Percentiles rank a stretch among this genome's conserved stretches.
Evolutionary conservation across 2,888 invertebrate species (phyloP).

Genomic region (Leptinotarsa haldemani): DNA sequence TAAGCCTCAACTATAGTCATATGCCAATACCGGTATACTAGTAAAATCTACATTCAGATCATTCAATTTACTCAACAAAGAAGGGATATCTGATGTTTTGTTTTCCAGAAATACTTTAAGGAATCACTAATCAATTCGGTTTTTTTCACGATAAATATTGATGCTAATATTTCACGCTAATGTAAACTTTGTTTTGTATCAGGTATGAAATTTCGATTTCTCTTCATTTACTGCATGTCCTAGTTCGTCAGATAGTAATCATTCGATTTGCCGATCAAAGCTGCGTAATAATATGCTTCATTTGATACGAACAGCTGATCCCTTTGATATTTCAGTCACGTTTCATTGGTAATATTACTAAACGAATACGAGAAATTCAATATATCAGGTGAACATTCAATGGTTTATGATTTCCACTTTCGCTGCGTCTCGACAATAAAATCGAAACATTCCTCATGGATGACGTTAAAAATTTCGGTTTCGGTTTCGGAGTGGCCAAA

Average conservation of each 20-base stretch:
- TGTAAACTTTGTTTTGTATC: too few species aligned
- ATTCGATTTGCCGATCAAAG: background rate
- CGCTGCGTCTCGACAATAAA: background rate
- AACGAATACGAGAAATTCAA: background rate
- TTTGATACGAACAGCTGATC: background rate
- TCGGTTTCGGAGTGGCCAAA: too few species aligned
- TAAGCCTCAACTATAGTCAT: too few species aligned
- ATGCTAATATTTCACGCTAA: background rate
- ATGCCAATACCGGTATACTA: background rate
- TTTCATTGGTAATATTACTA: conserved; percentile 1
- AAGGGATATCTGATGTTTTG: background rate
- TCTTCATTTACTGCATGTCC: background rate
- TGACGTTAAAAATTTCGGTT: too few species aligned
- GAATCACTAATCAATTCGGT: background rate
- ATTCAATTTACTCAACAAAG: background rate
- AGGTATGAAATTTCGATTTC: background rate
- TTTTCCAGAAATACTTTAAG: background rate
- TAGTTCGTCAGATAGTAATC: background rate
- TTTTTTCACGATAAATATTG: background rate
- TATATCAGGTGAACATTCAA: background rate
- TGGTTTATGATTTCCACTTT: background rate
- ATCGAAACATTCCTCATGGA: background rate
- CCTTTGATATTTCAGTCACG: background rate
- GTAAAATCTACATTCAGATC: background rate
- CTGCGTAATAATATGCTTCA: background rate